Percentiles rank a stretch among this genome's conserved stretches.
phyloP scores from a whole-genome alignment of 2,888 invertebrate species.

The Meloe dianella region DNA sequence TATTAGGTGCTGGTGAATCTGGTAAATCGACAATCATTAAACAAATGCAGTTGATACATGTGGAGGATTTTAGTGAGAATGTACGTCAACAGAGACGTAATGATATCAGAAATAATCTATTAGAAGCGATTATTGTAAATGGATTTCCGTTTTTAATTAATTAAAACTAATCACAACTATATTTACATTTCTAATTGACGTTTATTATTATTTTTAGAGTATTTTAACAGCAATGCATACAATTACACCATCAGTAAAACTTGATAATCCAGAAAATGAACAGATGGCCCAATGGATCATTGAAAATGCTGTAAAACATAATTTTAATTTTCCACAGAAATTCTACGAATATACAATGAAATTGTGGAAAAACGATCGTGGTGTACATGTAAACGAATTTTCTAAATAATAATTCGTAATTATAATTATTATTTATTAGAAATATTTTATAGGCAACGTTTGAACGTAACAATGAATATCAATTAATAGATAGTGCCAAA shows the following conservation, averaged over 20 bases:
- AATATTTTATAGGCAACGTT: conserved; percentile 66
- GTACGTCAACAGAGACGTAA: conserved; percentile 95
- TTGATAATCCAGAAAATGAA: conserved; percentile 89
- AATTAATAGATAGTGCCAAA: conserved; percentile 99
- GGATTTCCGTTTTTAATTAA: conserved; percentile 57
- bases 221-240: conserved; percentile 97
- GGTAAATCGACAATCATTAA: conserved; percentile 98
- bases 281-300: conserved; percentile 91
- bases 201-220: conserved; percentile 68
- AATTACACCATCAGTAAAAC: conserved; percentile 87
- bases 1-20: conserved; percentile 95
- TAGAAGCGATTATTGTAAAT: conserved; percentile 85
- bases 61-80: conserved; percentile 94
- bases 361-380: conserved; percentile 93
- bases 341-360: conserved; percentile 95
- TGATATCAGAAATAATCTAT: conserved; percentile 95
- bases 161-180: no score
- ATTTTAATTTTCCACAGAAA: conserved; percentile 89
- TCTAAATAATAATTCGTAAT: no score
- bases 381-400: conserved; percentile 70
- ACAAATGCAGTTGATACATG: conserved; percentile 98
- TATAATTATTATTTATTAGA: background rate
- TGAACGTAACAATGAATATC: conserved; percentile 97
- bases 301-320: conserved; percentile 85
- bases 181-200: no score